Conservation (phyloP, 2,888 invertebrate genomes). For the Drosophila testacea region DNA sequence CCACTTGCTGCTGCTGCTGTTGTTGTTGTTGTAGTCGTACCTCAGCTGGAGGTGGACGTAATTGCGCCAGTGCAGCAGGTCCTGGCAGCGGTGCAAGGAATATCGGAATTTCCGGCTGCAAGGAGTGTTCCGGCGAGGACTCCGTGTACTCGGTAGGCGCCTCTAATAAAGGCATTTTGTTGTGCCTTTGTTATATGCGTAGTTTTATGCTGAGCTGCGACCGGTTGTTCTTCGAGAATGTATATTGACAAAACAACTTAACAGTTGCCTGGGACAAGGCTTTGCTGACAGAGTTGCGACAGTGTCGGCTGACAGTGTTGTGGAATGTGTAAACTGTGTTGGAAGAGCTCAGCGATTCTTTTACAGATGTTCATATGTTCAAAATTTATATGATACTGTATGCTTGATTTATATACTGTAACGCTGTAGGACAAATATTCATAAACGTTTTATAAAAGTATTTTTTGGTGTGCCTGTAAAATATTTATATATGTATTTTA, state of each 20-base stretch:
- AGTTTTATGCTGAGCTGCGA: neutral
- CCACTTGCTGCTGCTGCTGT: slow-evolving; percentile 31
- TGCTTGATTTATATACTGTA: neutral
- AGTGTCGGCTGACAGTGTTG: neutral
- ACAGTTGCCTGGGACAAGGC: slow-evolving; percentile 46
- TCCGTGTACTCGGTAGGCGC: slow-evolving; percentile 79
- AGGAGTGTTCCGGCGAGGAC: slow-evolving; percentile 82
- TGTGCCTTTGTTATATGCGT: neutral
- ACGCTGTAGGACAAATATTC: no score
- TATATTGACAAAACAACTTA: slow-evolving; percentile 56
- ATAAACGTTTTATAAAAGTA: no score
- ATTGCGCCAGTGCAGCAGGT: slow-evolving; percentile 57
- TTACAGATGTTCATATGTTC: no score
- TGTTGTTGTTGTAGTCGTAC: slow-evolving; percentile 48
- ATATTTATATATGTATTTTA: no score
- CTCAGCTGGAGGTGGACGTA: slow-evolving; percentile 57
- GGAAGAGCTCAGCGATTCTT: neutral
- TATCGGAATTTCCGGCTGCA: slow-evolving; percentile 73
- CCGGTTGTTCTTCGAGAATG: slow-evolving; percentile 25
- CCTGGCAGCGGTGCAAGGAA: slow-evolving; percentile 54
- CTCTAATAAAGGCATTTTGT: slow-evolving; percentile 78
- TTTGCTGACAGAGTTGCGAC: slow-evolving; percentile 34
- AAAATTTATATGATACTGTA: no score
- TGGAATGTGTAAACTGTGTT: neutral
- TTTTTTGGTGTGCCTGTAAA: no score